Conservation (phyloP, 2,113 vertebrate genomes). For the pig (Sus scrofa) region DNA sequence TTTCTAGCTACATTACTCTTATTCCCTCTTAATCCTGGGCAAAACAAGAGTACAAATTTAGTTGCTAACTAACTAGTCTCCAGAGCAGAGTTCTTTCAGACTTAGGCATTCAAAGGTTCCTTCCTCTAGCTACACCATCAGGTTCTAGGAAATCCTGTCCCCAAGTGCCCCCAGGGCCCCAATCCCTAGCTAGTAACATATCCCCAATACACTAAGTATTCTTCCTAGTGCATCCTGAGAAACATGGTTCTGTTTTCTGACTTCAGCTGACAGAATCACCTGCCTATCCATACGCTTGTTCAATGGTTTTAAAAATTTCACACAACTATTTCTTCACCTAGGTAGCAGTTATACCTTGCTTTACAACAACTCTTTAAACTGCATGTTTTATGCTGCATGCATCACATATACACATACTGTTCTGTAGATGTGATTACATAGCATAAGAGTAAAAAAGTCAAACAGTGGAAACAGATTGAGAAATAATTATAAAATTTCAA, state of each 20-base stretch:
- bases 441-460: background rate
- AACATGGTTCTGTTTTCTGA: background rate
- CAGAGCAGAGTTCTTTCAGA: background rate
- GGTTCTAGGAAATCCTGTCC: background rate
- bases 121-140: background rate
- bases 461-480: background rate
- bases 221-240: background rate
- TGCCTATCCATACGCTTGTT: background rate
- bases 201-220: background rate
- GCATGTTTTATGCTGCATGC: background rate
- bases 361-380: background rate
- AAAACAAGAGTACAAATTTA: background rate
- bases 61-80: background rate
- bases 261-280: background rate
- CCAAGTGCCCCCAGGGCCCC: background rate
- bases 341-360: background rate
- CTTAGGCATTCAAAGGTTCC: background rate
- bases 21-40: background rate
- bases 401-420: background rate
- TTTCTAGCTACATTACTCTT: slow-evolving; percentile 10
- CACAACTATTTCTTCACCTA: background rate
- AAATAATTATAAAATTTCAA: background rate
- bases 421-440: background rate
- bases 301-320: background rate
- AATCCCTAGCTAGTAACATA: background rate